Percentiles rank a stretch among this genome's conserved stretches.
Evolutionary conservation across 2,113 vertebrate genomes (phyloP).

Genomic region (Aphyosemion australe): DNA sequence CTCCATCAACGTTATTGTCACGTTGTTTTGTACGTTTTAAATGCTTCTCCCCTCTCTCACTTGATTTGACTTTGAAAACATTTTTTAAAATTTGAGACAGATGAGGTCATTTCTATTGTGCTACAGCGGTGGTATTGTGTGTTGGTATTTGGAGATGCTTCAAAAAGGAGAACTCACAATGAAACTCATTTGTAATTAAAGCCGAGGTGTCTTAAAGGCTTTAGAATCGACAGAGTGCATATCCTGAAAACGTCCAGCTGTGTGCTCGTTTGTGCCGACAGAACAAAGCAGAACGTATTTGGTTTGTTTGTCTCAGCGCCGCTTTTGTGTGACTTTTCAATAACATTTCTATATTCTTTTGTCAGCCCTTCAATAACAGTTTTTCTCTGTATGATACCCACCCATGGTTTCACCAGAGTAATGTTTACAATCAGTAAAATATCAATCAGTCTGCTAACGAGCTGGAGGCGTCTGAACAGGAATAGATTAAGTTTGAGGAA

Average conservation of each 20-base stretch:
- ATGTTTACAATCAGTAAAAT: slow-evolving; percentile 44
- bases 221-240: slow-evolving; percentile 1
- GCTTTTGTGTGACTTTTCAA: slow-evolving; percentile 26
- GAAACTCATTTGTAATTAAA: no score
- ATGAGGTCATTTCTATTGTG: no score
- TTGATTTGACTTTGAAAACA: no score
- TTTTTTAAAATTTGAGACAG: no score
- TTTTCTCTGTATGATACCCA: slow-evolving; percentile 31
- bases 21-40: no score
- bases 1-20: no score
- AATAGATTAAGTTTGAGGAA: slow-evolving; percentile 66
- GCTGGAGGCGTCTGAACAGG: slow-evolving; percentile 49
- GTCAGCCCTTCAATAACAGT: slow-evolving; percentile 41
- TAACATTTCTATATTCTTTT: slow-evolving; percentile 35
- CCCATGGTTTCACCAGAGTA: slow-evolving; percentile 44
- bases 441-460: slow-evolving; percentile 70
- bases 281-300: background rate
- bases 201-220: background rate
- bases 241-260: background rate
- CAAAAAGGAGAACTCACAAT: no score
- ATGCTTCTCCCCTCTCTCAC: no score
- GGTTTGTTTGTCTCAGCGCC: background rate
- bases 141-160: no score
- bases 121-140: no score
- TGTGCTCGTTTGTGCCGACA: background rate